Conservation (phyloP, 2,888 invertebrate species). For the Marasmarcha lunaedactyla region DNA sequence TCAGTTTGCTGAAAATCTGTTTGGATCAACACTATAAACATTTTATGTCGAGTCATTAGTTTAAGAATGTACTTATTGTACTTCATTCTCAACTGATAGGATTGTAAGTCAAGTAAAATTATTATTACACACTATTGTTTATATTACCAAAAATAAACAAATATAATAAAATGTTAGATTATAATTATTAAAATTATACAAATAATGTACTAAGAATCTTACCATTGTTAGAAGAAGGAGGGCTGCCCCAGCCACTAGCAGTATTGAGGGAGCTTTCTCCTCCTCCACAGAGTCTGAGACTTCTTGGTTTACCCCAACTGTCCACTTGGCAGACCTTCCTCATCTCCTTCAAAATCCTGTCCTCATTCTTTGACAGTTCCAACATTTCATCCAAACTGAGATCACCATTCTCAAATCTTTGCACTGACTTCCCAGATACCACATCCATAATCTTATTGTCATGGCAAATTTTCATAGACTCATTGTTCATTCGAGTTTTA, state of each 20-base stretch:
- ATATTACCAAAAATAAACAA: too few relatives aligned
- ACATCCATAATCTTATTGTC: slow-evolving; percentile 57
- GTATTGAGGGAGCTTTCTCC: slow-evolving; percentile 86
- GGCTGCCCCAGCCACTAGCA: slow-evolving; percentile 83
- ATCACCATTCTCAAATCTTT: slow-evolving; percentile 58
- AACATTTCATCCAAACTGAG: slow-evolving; percentile 60
- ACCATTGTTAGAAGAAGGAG: slow-evolving; percentile 74
- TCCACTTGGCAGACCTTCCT: slow-evolving; percentile 27
- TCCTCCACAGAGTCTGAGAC: slow-evolving; percentile 79
- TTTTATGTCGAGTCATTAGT: too few relatives aligned
- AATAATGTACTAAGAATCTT: neutral
- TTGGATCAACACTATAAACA: too few relatives aligned
- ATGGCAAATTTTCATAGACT: slow-evolving; percentile 44
- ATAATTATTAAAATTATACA: too few relatives aligned
- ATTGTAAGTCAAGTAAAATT: too few relatives aligned
- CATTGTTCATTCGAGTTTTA: slow-evolving; percentile 55
- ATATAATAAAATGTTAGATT: too few relatives aligned
- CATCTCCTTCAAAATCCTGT: slow-evolving; percentile 34
- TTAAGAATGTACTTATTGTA: too few relatives aligned
- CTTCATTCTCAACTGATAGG: too few relatives aligned
- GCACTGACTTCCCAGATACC: slow-evolving; percentile 31
- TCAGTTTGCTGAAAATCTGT: too few relatives aligned
- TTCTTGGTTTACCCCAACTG: slow-evolving; percentile 73
- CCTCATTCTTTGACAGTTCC: slow-evolving; percentile 44
- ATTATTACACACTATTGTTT: too few relatives aligned